A percentile compares a stretch with the other conserved stretches of the same genome.
Evolutionary conservation across 2,113 vertebrate genomes (phyloP).

Genomic region (Colius striatus): DNA sequence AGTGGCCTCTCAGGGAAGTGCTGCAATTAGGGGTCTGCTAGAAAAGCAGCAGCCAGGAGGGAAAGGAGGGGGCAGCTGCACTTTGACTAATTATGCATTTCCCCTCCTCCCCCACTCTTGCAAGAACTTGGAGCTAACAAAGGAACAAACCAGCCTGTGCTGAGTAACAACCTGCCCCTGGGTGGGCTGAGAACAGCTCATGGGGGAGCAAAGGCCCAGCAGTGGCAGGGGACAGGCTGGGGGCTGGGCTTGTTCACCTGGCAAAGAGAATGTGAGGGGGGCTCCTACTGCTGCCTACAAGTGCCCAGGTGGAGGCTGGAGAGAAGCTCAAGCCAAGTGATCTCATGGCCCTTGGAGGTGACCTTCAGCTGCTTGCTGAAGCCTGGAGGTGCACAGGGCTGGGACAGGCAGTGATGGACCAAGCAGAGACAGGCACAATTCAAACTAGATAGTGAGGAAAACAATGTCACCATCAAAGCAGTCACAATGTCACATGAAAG

Average conservation of each 20-base stretch:
- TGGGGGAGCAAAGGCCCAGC: not conserved
- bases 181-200: not conserved
- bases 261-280: not conserved
- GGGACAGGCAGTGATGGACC: not conserved
- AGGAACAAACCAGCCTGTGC: not conserved
- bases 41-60: not conserved
- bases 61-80: not conserved
- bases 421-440: not conserved
- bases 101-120: not conserved
- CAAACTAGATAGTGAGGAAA: not conserved
- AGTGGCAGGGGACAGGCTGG: not conserved
- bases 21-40: not conserved
- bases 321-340: not conserved
- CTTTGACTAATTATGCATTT: not conserved
- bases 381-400: not conserved
- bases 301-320: not conserved
- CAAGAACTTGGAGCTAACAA: not conserved
- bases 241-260: not conserved
- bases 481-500: no score
- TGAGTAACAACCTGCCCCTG: not conserved
- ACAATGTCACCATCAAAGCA: not conserved
- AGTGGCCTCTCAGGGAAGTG: not conserved
- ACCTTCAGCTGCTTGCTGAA: not conserved
- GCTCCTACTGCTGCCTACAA: not conserved
- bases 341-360: not conserved